Percentiles rank a stretch among this genome's conserved stretches.
These are phyloP conservation scores for Galago senegalensis DNA, from an alignment of 2,797 vertebrate genomes.

Conservation along the genomic window DNA sequence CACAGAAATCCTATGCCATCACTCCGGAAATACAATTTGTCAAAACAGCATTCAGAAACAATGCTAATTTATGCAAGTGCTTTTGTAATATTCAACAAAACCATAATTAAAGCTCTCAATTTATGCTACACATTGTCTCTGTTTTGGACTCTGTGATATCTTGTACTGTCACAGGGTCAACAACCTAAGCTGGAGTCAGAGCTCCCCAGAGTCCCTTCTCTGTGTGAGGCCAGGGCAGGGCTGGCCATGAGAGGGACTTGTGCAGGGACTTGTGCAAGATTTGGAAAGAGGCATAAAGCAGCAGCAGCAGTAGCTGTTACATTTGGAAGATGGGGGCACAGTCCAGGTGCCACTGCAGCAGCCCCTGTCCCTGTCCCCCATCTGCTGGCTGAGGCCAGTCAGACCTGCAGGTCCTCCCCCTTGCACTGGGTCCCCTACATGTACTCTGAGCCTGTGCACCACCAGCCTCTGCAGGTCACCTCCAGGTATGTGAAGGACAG, in stretches of 20 bases:
- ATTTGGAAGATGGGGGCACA: not conserved
- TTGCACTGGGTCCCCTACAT: rapidly evolving
- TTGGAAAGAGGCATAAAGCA: not conserved
- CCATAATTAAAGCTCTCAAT: not conserved
- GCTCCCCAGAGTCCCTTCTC: not conserved
- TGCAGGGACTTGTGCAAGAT: not conserved
- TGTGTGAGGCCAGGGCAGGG: too few relatives aligned
- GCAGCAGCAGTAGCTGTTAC: not conserved
- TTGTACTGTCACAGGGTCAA: not conserved
- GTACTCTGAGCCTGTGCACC: not conserved
- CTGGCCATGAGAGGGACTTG: not conserved
- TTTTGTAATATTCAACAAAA: not conserved
- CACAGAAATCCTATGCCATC: not conserved
- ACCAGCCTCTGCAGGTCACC: not conserved
- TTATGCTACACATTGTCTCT: not conserved
- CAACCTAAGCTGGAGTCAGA: not conserved
- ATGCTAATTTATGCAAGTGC: not conserved
- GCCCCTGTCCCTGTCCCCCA: not conserved
- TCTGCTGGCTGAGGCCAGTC: not conserved
- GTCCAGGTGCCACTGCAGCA: not conserved
- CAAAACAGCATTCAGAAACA: not conserved
- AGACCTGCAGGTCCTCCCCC: not conserved
- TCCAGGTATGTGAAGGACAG: not conserved
- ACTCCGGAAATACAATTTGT: not conserved
- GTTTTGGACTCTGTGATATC: not conserved